These are phyloP conservation scores for Drosophila dives DNA, from an alignment of 2,888 invertebrate species.

Conservation along the genomic window DNA sequence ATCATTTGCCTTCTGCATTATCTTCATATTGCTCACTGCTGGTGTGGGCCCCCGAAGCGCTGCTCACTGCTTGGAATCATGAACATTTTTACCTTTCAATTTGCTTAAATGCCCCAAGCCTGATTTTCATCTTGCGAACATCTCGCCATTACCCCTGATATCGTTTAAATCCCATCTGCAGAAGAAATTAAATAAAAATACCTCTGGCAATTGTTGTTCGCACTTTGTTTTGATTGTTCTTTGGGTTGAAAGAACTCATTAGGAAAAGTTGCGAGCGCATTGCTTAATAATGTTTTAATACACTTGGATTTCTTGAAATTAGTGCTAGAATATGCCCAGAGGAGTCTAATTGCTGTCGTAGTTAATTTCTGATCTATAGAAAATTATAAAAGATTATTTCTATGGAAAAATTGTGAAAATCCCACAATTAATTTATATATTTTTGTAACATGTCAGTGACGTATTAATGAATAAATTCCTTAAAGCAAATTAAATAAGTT, in stretches of 20 bases:
- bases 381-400: background rate
- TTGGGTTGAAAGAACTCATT: constrained; percentile 45
- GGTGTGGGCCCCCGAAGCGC: constrained; percentile 47
- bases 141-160: constrained; percentile 9
- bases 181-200: constrained; percentile 8
- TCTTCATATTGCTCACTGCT: constrained; percentile 22
- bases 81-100: constrained; percentile 73
- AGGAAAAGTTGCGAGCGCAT: constrained; percentile 20
- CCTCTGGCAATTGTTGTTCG: constrained; percentile 11
- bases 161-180: constrained; percentile 25
- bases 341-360: constrained; percentile 15
- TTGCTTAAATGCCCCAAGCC: constrained; percentile 52
- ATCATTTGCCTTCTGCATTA: constrained; percentile 38
- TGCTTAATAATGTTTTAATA: constrained; percentile 19
- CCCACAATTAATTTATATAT: background rate
- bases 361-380: background rate
- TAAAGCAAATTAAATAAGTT: background rate
- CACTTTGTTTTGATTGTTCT: constrained; percentile 17
- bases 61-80: constrained; percentile 34
- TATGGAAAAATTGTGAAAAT: background rate
- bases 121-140: constrained; percentile 51
- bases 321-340: background rate
- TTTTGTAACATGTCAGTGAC: background rate
- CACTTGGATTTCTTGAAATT: constrained; percentile 5
- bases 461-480: background rate